Evolutionary conservation across 2,113 vertebrate genomes (phyloP).

Genomic region (Chaetops frenatus): DNA sequence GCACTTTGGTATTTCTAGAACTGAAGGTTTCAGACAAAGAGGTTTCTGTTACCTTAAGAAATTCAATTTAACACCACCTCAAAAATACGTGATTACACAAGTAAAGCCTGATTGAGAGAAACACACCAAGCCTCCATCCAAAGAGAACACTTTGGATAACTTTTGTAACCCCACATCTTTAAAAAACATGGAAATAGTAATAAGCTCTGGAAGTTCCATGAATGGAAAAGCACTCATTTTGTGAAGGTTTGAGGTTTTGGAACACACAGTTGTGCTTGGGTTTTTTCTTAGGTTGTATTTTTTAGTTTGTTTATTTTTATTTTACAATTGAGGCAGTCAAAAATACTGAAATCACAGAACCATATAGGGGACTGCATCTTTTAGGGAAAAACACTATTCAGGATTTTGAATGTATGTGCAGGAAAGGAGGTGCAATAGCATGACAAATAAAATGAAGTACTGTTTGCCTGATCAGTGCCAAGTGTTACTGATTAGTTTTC

Average conservation of each 20-base stretch:
- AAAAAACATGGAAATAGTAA: background rate
- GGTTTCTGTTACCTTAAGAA: conserved; percentile 48
- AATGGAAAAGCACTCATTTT: background rate
- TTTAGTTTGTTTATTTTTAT: background rate
- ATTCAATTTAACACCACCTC: background rate
- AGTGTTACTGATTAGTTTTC: background rate
- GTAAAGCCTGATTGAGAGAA: background rate
- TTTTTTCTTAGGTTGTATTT: background rate
- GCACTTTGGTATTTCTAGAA: conserved; percentile 3
- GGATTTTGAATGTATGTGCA: background rate
- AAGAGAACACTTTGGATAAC: background rate
- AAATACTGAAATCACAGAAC: background rate
- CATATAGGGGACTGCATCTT: background rate
- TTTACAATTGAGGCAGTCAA: background rate
- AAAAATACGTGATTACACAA: background rate
- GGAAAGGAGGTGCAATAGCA: background rate
- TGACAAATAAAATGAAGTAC: background rate
- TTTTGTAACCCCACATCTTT: background rate
- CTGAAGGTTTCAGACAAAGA: conserved; percentile 55
- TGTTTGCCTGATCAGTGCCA: background rate
- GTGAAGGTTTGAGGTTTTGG: background rate
- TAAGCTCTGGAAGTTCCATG: background rate
- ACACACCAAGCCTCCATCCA: background rate
- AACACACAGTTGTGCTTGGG: background rate
- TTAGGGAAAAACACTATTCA: background rate